Base-by-base conservation (phyloP, 2,888 invertebrate species). In the Microplitis deprimator region DNA sequence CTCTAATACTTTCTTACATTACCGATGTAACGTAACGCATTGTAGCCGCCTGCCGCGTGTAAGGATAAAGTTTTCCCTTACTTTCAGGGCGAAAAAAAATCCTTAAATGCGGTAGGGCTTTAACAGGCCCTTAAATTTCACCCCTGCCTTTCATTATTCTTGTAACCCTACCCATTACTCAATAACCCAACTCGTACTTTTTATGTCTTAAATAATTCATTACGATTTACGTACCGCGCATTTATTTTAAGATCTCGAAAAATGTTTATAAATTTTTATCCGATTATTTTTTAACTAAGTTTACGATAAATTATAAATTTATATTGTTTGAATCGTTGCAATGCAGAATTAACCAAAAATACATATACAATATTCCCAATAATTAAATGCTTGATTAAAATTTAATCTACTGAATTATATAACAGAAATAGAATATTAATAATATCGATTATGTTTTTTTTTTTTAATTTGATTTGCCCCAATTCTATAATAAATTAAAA, bases 1-100 rank as follows among this genome's bases (percentile, higher is more conserved):
- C 38, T 70, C 67, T 68, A n/a, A 70, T 77, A 73, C 72, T 76
- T 79, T 79, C 79, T 75, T 82, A 82, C 80, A 82, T 82, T 84
- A 83, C 80, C 62, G 7, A 62, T n/a, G 20, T 74, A 79, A 80
- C 76, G 73, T 62, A 62, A 62, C 62, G 16, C 16, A 17, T 8
- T 16, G 62, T 62, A 17, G 13, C 74, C 64, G 68, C 64, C 60
- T 73, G 69, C 77, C 70, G 77, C 77, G 80, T 60, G 71, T 64
- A 68, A 74, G 78, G 67, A 76, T 50, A 50, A 50, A 50, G 5
- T 75, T 75, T 73, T 68, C 64, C 50, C 50, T 50, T 50, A 10
- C 10, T 50, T 50, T 50, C 13, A 50, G 2, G 13, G 13, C 50
- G 13, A 50, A 50, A 50, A 50, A 50, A 50, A 50, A 50, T 50